These are phyloP conservation scores for Hirtodrosophila histrioides DNA, from an alignment of 2,888 invertebrate genomes.

Conservation along the genomic window DNA sequence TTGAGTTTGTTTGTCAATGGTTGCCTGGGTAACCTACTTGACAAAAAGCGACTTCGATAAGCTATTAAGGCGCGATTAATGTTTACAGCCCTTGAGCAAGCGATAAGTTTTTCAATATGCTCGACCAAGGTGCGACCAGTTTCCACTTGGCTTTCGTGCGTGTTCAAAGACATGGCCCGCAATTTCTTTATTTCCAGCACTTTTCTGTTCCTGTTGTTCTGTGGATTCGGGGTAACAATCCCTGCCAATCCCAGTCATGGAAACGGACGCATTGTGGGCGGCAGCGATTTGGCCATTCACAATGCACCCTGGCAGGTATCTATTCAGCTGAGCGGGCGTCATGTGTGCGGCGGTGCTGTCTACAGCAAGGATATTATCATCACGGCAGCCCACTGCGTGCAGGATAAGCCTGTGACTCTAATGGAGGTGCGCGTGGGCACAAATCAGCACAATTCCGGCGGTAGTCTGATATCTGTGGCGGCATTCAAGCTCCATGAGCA, in stretches of 20 bases:
- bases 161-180: constrained; percentile 18
- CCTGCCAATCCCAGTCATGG: background rate
- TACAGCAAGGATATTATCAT: constrained; percentile 84
- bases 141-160: constrained; percentile 15
- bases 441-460: constrained; percentile 79
- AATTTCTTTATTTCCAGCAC: background rate
- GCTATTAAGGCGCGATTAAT: constrained; percentile 60
- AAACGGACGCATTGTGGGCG: constrained; percentile 76
- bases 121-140: constrained; percentile 37
- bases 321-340: constrained; percentile 81
- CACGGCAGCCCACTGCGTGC: constrained; percentile 85
- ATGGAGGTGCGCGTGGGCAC: constrained; percentile 85
- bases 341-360: constrained; percentile 86
- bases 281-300: constrained; percentile 60
- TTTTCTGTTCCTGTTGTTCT: constrained; percentile 11
- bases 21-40: constrained; percentile 60
- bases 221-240: background rate
- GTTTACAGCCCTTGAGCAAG: constrained; percentile 49
- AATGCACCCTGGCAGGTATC: constrained; percentile 77
- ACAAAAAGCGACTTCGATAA: constrained; percentile 28
- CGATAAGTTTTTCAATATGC: constrained; percentile 28
- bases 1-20: constrained; percentile 46
- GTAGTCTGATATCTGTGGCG: constrained; percentile 49
- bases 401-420: constrained; percentile 38
- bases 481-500: constrained; percentile 55